Conservation (phyloP, 2,113 vertebrate genomes). For the Catharus minimus region DNA sequence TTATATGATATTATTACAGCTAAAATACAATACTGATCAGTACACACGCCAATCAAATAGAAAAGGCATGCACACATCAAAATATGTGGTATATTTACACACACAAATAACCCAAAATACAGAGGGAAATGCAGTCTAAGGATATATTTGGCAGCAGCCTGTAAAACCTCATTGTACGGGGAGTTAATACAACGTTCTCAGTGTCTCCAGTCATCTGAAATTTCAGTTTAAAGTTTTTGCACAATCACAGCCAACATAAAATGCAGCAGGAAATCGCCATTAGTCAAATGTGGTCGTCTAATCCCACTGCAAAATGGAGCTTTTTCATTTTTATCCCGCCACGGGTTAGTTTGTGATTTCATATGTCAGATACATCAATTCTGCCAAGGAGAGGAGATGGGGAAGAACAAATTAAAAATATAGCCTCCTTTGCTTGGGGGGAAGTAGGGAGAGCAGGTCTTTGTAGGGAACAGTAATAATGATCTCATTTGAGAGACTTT, state of each 20-base stretch:
- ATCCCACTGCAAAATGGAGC: conserved; percentile 73
- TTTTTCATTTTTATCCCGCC: conserved; percentile 72
- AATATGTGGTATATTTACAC: background rate
- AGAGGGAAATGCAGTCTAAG: background rate
- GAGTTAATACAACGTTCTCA: conserved; percentile 38
- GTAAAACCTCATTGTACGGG: background rate
- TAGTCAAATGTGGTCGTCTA: conserved; percentile 70
- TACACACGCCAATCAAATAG: background rate
- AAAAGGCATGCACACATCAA: background rate
- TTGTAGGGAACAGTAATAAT: conserved; percentile 28
- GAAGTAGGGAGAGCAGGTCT: conserved; percentile 39
- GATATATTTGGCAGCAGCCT: conserved; percentile 13
- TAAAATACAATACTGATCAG: background rate
- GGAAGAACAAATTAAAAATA: conserved; percentile 61
- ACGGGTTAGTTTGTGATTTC: conserved; percentile 76
- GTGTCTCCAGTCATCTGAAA: conserved; percentile 47
- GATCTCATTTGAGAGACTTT: conserved; percentile 54
- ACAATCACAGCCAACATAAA: conserved; percentile 61
- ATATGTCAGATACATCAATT: conserved; percentile 72
- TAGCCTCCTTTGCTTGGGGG: conserved; percentile 1
- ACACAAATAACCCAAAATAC: background rate
- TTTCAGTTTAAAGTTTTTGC: conserved; percentile 54
- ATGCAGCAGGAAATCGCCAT: conserved; percentile 70
- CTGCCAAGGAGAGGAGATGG: conserved; percentile 57
- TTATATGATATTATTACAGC: background rate